Conservation (phyloP, 23 tunicate species). For the Pegea sp. region DNA sequence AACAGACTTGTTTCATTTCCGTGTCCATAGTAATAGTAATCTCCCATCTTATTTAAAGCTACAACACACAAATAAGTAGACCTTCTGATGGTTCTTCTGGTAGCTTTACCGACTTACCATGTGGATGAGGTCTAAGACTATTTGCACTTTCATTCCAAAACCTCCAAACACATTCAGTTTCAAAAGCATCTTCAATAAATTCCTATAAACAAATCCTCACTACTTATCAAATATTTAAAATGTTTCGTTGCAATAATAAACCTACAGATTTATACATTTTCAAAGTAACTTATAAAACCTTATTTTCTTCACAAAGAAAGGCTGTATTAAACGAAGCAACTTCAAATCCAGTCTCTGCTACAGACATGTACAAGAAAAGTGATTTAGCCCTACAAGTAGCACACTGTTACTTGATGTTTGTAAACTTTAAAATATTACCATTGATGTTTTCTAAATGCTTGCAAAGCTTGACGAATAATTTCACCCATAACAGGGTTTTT, state of each 20-base stretch:
- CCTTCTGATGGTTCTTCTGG: background rate
- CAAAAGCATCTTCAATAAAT: background rate
- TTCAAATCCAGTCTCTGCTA: constrained; percentile 77
- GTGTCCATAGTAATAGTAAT: constrained; percentile 60
- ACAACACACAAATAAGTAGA: background rate
- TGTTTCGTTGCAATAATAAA: background rate
- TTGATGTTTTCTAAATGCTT: constrained; percentile 46
- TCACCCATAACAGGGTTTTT: constrained; percentile 69
- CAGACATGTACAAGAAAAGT: constrained; percentile 36
- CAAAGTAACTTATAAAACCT: constrained; percentile 8
- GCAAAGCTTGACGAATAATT: constrained; percentile 50
- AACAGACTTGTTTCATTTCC: constrained; percentile 14
- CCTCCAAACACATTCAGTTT: constrained; percentile 66
- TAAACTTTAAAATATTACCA: constrained; percentile 15
- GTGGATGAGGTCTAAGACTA: constrained; percentile 27
- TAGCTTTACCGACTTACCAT: too few species aligned
- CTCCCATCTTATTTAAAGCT: constrained; percentile 96
- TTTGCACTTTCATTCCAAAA: constrained; percentile 53
- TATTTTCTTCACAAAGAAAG: constrained; percentile 32
- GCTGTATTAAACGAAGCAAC: constrained; percentile 65
- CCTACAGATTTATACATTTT: background rate
- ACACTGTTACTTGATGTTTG: too few species aligned
- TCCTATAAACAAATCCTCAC: too few species aligned
- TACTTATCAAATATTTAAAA: too few species aligned
- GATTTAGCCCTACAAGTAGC: constrained; percentile 77